These are phyloP conservation scores for Melanostigma gelatinosum DNA, from an alignment of 2,113 vertebrate species.

Conservation along the genomic window DNA sequence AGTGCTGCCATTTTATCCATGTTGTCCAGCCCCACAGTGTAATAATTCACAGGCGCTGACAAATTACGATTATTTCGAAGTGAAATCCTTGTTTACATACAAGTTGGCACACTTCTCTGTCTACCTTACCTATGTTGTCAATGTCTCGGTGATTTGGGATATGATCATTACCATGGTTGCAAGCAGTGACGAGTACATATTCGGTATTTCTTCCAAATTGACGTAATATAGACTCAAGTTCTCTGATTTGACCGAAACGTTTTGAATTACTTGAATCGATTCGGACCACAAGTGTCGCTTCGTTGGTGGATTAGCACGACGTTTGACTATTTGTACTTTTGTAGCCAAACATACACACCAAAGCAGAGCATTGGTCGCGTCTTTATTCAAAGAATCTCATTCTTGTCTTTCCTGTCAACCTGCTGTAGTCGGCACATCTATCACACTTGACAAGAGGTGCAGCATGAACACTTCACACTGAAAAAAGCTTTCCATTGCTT, in stretches of 20 bases:
- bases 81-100: background rate
- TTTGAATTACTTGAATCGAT: background rate
- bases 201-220: background rate
- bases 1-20: background rate
- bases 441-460: constrained; percentile 31
- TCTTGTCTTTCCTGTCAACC: constrained; percentile 4
- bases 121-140: background rate
- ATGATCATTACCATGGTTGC: background rate
- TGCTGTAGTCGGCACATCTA: background rate
- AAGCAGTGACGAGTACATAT: background rate
- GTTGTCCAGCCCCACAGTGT: background rate
- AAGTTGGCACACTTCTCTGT: background rate
- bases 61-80: background rate
- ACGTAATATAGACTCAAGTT: background rate
- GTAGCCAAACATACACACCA: background rate
- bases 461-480: constrained; percentile 31
- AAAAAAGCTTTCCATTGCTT: constrained; percentile 19
- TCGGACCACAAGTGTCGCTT: background rate
- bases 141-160: background rate
- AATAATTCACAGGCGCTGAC: background rate
- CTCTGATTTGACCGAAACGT: background rate
- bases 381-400: background rate
- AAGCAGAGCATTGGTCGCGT: background rate
- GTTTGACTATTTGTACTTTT: background rate
- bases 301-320: background rate